A percentile compares a stretch with the other conserved stretches of the same genome.
These are phyloP conservation scores for Rhinogobio ventralis DNA, from an alignment of 2,797 vertebrate species.

Conservation along the genomic window DNA sequence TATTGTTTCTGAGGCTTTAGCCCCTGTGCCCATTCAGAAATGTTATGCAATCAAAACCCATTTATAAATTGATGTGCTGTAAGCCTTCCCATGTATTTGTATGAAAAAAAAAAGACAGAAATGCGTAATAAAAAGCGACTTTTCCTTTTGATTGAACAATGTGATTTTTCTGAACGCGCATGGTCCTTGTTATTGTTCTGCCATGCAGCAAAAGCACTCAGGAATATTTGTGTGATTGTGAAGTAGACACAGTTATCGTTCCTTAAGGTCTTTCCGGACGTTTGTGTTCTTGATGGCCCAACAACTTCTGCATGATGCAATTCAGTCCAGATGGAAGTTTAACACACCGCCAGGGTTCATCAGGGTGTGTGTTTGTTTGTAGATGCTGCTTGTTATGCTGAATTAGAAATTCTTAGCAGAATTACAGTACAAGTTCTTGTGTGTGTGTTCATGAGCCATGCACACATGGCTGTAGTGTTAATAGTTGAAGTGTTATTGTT, in stretches of 20 bases:
- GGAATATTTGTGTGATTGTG: neutral
- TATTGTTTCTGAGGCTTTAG: constrained; percentile 8
- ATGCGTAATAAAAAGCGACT: neutral
- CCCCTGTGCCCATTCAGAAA: constrained; percentile 3
- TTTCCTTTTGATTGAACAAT: constrained; percentile 1
- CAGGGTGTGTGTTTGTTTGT: neutral
- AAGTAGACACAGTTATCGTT: neutral
- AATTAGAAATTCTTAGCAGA: constrained; percentile 12
- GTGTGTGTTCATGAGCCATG: neutral
- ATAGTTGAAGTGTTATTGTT: neutral
- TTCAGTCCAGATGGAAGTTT: neutral
- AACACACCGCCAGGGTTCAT: neutral
- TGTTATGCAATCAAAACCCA: constrained; percentile 20
- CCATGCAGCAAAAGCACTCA: neutral
- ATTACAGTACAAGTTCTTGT: neutral
- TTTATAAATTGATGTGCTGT: constrained; percentile 29
- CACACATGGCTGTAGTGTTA: constrained; percentile 5
- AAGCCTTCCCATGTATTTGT: constrained; percentile 20
- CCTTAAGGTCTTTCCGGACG: neutral
- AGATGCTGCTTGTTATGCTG: neutral
- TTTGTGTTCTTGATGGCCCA: neutral
- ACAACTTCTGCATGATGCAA: neutral
- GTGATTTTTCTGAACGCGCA: neutral
- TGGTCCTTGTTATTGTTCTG: constrained; percentile 3
- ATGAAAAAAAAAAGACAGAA: neutral